phyloP scores from a whole-genome alignment of 2,888 invertebrate species.

The Ochlodes sylvanus region DNA sequence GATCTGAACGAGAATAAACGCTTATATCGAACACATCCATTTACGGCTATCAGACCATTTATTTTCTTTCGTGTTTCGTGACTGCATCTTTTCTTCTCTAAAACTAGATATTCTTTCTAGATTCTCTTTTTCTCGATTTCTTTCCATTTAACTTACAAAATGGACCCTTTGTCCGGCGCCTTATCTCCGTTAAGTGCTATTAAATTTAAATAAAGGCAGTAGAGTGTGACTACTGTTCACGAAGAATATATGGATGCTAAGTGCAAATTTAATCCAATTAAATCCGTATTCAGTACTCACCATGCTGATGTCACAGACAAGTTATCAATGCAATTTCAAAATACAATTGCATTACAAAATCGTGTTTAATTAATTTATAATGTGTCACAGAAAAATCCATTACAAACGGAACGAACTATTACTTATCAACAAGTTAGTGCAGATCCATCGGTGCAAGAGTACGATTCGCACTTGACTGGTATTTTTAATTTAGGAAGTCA shows the following conservation, averaged over 20 bases:
- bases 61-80: slow-evolving; percentile 15
- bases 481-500: too few species aligned
- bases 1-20: background rate
- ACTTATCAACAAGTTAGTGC: too few species aligned
- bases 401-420: too few species aligned
- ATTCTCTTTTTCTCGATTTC: slow-evolving; percentile 30
- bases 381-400: too few species aligned
- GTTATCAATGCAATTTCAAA: too few species aligned
- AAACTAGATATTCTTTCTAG: slow-evolving; percentile 22
- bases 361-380: too few species aligned
- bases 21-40: background rate
- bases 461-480: too few species aligned
- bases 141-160: slow-evolving; percentile 32
- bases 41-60: slow-evolving; percentile 3
- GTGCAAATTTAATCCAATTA: background rate
- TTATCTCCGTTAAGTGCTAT: slow-evolving; percentile 24
- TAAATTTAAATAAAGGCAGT: slow-evolving; percentile 24
- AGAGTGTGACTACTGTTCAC: background rate
- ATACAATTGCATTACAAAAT: too few species aligned
- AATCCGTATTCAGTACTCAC: too few species aligned
- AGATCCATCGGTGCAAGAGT: too few species aligned
- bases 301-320: too few species aligned
- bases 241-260: background rate
- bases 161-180: slow-evolving; percentile 25
- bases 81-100: slow-evolving; percentile 17